Conservation (phyloP, 2,888 invertebrate species). For the Melipona beecheii region DNA sequence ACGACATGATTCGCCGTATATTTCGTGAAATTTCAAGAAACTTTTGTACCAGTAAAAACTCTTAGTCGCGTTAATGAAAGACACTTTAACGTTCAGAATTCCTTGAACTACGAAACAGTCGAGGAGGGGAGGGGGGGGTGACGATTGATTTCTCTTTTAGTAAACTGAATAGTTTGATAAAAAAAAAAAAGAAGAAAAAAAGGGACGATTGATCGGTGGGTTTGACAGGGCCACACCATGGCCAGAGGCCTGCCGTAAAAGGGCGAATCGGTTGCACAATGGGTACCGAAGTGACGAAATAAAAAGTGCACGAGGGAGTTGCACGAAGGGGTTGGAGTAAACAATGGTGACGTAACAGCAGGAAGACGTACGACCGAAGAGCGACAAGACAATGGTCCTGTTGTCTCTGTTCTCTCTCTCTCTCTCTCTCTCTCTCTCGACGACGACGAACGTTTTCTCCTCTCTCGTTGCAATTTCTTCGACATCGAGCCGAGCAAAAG, state of each 20-base stretch:
- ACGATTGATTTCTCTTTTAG: not conserved
- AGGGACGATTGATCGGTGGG: not conserved
- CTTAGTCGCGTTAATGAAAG: not conserved
- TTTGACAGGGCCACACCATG: slow-evolving; percentile 12
- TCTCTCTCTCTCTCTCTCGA: slow-evolving; percentile 24
- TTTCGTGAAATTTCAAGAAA: too few relatives aligned
- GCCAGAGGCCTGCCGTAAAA: slow-evolving; percentile 36
- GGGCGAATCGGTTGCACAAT: slow-evolving; percentile 60
- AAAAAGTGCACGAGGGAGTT: slow-evolving; percentile 57
- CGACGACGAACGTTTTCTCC: slow-evolving; percentile 59
- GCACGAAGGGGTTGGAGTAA: slow-evolving; percentile 64
- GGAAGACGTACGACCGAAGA: slow-evolving; percentile 73
- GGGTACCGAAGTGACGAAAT: slow-evolving; percentile 66
- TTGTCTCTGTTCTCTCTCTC: slow-evolving; percentile 65
- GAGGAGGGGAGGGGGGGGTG: not conserved
- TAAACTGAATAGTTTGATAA: not conserved
- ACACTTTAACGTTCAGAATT: not conserved
- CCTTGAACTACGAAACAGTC: not conserved
- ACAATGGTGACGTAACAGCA: slow-evolving; percentile 78
- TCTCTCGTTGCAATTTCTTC: slow-evolving; percentile 68
- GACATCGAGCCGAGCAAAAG: slow-evolving; percentile 67
- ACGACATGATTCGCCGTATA: too few relatives aligned
- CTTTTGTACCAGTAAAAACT: too few relatives aligned
- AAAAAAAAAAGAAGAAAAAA: not conserved
- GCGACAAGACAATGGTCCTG: slow-evolving; percentile 77